phyloP scores from a whole-genome alignment of 2,888 invertebrate genomes.

The Falcaria lacertinaria region DNA sequence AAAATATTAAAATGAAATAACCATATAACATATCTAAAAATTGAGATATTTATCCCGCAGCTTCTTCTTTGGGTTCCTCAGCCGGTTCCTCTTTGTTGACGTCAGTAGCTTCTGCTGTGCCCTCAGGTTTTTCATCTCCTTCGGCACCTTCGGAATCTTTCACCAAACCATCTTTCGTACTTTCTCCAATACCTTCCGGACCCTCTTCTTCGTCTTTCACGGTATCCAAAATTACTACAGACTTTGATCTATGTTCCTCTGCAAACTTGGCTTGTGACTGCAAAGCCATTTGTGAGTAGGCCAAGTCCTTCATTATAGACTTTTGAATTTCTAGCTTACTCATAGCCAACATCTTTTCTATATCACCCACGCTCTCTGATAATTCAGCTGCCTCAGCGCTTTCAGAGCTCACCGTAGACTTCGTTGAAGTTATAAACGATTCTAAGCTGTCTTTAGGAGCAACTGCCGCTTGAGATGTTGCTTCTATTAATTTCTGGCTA shows the following conservation, averaged over 20 bases:
- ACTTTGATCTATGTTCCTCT: constrained; percentile 28
- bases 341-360: constrained; percentile 44
- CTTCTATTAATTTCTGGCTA: constrained; percentile 48
- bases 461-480: constrained; percentile 27
- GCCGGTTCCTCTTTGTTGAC: constrained; percentile 13
- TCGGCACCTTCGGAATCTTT: constrained; percentile 3
- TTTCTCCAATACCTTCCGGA: constrained; percentile 5
- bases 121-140: constrained; percentile 13
- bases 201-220: constrained; percentile 8
- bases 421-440: constrained; percentile 56
- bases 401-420: constrained; percentile 32
- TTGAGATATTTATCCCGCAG: too few species aligned
- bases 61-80: constrained; percentile 9
- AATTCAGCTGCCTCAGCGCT: constrained; percentile 30
- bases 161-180: constrained; percentile 3
- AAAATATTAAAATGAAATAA: too few species aligned
- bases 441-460: constrained; percentile 49
- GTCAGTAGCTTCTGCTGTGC: constrained; percentile 30
- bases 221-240: constrained; percentile 21
- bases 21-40: too few species aligned
- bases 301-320: constrained; percentile 62
- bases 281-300: constrained; percentile 42
- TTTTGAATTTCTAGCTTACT: constrained; percentile 62
- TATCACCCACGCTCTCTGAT: constrained; percentile 30
- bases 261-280: constrained; percentile 30